phyloP scores from a whole-genome alignment of 2,888 invertebrate genomes.

The Alloplasta piceator region DNA sequence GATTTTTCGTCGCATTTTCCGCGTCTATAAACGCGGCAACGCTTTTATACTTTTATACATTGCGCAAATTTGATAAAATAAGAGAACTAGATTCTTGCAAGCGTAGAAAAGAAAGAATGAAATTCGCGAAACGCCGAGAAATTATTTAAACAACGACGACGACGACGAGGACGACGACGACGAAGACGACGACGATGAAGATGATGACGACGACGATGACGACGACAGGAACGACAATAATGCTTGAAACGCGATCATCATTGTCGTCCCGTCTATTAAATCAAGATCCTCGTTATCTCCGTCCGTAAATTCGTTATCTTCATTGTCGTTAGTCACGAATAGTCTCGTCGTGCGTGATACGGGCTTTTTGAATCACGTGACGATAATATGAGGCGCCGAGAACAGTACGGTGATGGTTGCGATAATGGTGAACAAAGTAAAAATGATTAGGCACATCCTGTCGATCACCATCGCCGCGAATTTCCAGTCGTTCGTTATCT shows the following conservation, averaged over 20 bases:
- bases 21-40: slow-evolving; percentile 6
- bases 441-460: slow-evolving; percentile 99
- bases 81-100: slow-evolving; percentile 55
- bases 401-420: slow-evolving; percentile 98
- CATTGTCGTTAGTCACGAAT: slow-evolving; percentile 57
- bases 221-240: slow-evolving; percentile 5
- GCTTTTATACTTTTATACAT: slow-evolving; percentile 14
- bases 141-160: background rate
- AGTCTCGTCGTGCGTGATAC: slow-evolving; percentile 66
- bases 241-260: slow-evolving; percentile 24
- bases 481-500: slow-evolving; percentile 99
- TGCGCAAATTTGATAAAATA: slow-evolving; percentile 12
- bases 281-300: slow-evolving; percentile 56
- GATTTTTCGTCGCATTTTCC: background rate
- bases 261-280: slow-evolving; percentile 50
- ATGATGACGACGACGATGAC: slow-evolving; percentile 18
- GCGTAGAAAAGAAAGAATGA: slow-evolving; percentile 56
- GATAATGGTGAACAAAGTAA: slow-evolving; percentile 99
- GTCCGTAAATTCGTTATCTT: slow-evolving; percentile 44
- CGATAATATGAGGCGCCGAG: slow-evolving; percentile 98
- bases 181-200: slow-evolving; percentile 17
- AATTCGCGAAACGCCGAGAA: slow-evolving; percentile 16
- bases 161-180: slow-evolving; percentile 22
- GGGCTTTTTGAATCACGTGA: slow-evolving; percentile 86
- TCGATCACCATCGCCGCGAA: slow-evolving; percentile 99